These are phyloP conservation scores for Myocastor coypus DNA, from an alignment of 2,113 vertebrate genomes.

Conservation along the genomic window DNA sequence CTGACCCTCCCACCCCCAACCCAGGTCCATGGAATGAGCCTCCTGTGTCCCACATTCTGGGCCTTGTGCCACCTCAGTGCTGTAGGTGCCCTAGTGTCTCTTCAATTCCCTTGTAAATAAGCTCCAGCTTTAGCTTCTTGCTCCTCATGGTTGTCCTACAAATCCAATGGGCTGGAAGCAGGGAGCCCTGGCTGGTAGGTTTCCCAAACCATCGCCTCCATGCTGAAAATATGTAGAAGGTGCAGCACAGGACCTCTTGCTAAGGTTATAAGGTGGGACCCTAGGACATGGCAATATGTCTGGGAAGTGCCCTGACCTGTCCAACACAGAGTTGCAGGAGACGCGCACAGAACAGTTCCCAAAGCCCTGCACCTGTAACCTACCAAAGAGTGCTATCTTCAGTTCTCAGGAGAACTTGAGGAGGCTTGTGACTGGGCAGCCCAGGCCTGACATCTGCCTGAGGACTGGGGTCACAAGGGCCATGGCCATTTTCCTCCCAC, in stretches of 20 bases:
- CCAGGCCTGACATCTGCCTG: neutral
- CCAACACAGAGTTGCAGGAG: neutral
- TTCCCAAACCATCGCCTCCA: neutral
- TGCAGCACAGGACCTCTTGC: neutral
- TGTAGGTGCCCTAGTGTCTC: neutral
- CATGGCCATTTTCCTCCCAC: neutral
- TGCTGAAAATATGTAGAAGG: neutral
- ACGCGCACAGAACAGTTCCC: neutral
- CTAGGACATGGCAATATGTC: neutral
- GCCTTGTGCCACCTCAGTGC: neutral
- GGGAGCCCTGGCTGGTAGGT: rapidly evolving
- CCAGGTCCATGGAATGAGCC: neutral
- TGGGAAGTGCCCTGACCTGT: neutral
- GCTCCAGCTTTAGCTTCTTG: neutral
- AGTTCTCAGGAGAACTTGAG: neutral
- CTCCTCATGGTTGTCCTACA: neutral
- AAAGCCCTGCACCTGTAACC: neutral
- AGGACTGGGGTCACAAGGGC: neutral
- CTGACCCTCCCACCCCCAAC: rapidly evolving
- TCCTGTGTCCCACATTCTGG: neutral
- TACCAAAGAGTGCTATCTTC: neutral
- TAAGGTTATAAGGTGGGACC: neutral
- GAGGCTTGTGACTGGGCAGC: neutral
- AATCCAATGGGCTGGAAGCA: rapidly evolving
- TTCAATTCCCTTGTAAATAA: neutral